Conservation (phyloP, 1,140 invertebrate species). For the Lanistes nyassanus region DNA sequence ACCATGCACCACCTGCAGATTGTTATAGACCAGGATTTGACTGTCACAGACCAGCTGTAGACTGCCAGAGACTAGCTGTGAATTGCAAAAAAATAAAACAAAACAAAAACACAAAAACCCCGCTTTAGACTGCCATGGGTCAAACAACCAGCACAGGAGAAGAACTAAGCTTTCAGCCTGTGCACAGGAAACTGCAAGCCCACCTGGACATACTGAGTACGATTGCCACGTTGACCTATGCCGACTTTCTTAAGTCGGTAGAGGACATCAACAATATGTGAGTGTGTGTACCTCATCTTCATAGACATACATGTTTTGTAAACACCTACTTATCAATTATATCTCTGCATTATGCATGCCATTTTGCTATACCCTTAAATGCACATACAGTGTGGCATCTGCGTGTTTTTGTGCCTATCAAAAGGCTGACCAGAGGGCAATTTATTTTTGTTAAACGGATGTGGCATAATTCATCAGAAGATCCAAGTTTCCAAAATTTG, state of each 20-base stretch:
- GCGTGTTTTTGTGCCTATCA: no score
- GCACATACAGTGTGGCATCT: not conserved
- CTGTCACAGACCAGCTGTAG: not conserved
- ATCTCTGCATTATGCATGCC: not conserved
- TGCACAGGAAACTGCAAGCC: constrained; percentile 34
- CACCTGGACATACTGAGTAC: constrained; percentile 49
- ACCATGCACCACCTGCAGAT: no score
- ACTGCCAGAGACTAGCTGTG: no score
- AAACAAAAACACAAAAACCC: no score
- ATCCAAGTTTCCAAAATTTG: no score
- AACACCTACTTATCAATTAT: not conserved
- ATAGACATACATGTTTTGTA: not conserved
- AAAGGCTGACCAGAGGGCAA: no score
- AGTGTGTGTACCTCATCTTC: not conserved
- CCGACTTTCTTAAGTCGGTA: constrained; percentile 69
- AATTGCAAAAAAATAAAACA: no score
- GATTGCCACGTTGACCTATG: constrained; percentile 68
- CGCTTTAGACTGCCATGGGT: constrained; percentile 13
- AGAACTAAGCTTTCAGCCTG: constrained; percentile 15
- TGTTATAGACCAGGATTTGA: no score
- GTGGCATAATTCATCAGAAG: no score
- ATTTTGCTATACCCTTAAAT: not conserved
- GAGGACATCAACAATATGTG: constrained; percentile 66
- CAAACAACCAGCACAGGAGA: constrained; percentile 9
- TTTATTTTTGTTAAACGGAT: no score